These are phyloP conservation scores for Solen grandis DNA, from an alignment of 1,140 invertebrate genomes.

Conservation along the genomic window DNA sequence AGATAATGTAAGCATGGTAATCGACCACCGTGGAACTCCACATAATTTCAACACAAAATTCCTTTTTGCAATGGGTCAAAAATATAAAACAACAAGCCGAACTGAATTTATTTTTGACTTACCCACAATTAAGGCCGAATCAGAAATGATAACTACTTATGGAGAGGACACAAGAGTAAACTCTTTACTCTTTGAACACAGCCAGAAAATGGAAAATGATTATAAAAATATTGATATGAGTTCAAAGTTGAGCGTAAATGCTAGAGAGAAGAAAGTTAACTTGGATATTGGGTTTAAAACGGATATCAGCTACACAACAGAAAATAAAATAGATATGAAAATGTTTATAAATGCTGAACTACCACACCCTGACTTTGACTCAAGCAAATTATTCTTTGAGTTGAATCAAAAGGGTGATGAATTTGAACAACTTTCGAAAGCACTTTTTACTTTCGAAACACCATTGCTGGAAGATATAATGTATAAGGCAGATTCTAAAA, in stretches of 20 bases:
- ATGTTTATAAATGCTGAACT: slow-evolving; percentile 8
- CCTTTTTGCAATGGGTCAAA: slow-evolving; percentile 16
- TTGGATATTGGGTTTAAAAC: slow-evolving; percentile 5
- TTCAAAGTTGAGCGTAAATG: slow-evolving; percentile 9
- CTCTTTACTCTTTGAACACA: slow-evolving; percentile 4
- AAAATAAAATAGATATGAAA: too few relatives aligned
- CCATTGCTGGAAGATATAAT: slow-evolving; percentile 10
- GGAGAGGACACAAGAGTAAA: slow-evolving; percentile 34
- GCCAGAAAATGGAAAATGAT: background rate
- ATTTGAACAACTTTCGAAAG: too few relatives aligned
- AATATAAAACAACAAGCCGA: slow-evolving; percentile 17
- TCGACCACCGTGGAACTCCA: slow-evolving; percentile 10
- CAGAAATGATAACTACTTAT: slow-evolving; percentile 16
- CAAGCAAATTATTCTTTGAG: background rate
- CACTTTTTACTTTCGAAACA: slow-evolving; percentile 16
- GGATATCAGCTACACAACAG: too few relatives aligned
- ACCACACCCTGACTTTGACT: slow-evolving; percentile 6
- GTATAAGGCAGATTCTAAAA: background rate
- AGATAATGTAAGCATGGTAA: slow-evolving; percentile 2
- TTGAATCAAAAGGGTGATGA: too few relatives aligned
- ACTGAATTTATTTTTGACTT: slow-evolving; percentile 32
- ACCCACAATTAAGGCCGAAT: slow-evolving; percentile 19
- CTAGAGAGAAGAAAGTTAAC: slow-evolving; percentile 8
- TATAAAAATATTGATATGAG: background rate
- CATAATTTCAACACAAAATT: slow-evolving; percentile 11